These are phyloP conservation scores for Alosa sapidissima DNA, from an alignment of 2,797 vertebrate species.

Conservation along the genomic window DNA sequence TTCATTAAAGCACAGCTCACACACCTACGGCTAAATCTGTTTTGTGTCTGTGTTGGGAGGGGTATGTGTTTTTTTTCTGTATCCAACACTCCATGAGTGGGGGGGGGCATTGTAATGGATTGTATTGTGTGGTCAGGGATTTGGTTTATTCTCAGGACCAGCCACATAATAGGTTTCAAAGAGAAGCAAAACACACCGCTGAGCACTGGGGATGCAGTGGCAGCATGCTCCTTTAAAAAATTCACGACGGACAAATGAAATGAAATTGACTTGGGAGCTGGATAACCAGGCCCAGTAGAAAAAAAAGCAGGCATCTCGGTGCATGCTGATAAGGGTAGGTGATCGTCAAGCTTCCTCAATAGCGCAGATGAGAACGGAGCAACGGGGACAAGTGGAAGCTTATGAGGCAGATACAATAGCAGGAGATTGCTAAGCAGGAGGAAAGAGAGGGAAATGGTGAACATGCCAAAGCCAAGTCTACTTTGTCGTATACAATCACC, in stretches of 20 bases:
- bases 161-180: constrained; percentile 25
- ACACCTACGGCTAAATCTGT: constrained; percentile 1
- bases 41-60: background rate
- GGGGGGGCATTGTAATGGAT: background rate
- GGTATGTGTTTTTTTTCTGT: background rate
- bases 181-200: constrained; percentile 31
- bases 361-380: constrained; percentile 52
- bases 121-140: constrained; percentile 14
- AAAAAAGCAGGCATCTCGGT: constrained; percentile 69
- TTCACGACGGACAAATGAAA: constrained; percentile 79
- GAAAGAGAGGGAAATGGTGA: background rate
- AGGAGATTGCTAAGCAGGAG: background rate
- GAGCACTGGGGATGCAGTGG: constrained; percentile 66
- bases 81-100: background rate
- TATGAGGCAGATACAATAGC: background rate
- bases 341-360: constrained; percentile 76
- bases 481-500: background rate
- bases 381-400: background rate
- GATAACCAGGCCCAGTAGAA: constrained; percentile 72
- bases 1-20: constrained; percentile 17
- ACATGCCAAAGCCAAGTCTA: background rate
- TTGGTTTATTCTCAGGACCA: background rate
- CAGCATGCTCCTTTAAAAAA: constrained; percentile 70
- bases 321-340: constrained; percentile 74
- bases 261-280: constrained; percentile 70